Evolutionary conservation across 2,797 vertebrate species (phyloP).

Genomic region (Myripristis jacobus): DNA sequence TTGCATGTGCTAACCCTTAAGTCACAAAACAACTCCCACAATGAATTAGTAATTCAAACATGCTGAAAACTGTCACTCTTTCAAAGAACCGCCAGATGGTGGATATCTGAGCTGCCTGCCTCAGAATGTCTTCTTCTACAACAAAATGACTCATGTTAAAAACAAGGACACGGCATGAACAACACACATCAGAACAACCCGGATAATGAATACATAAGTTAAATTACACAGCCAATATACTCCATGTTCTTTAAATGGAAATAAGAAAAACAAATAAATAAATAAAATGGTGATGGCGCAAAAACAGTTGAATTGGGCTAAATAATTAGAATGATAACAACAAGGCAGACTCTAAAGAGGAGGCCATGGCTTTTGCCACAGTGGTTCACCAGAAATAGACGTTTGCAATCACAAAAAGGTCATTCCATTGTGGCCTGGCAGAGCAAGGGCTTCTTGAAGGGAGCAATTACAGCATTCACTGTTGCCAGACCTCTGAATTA

Average conservation of each 20-base stretch:
- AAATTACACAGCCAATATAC: not conserved
- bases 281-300: constrained; percentile 39
- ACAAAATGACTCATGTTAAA: constrained; percentile 46
- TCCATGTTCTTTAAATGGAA: too few relatives aligned
- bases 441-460: constrained; percentile 78
- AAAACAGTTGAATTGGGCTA: constrained; percentile 60
- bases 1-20: constrained; percentile 45
- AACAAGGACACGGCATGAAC: constrained; percentile 46
- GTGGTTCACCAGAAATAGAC: constrained; percentile 72
- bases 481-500: constrained; percentile 74
- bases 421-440: constrained; percentile 75
- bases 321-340: constrained; percentile 60
- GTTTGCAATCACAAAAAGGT: constrained; percentile 80
- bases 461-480: constrained; percentile 79
- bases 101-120: constrained; percentile 55
- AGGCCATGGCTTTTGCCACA: constrained; percentile 60
- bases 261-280: too few relatives aligned
- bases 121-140: constrained; percentile 45
- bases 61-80: constrained; percentile 65
- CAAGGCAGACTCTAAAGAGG: constrained; percentile 31
- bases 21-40: constrained; percentile 53
- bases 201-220: not conserved
- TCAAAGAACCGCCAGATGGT: constrained; percentile 75
- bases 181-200: constrained; percentile 25
- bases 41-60: constrained; percentile 67